Conservation (phyloP, 2,113 vertebrate species). For the Parus major region DNA sequence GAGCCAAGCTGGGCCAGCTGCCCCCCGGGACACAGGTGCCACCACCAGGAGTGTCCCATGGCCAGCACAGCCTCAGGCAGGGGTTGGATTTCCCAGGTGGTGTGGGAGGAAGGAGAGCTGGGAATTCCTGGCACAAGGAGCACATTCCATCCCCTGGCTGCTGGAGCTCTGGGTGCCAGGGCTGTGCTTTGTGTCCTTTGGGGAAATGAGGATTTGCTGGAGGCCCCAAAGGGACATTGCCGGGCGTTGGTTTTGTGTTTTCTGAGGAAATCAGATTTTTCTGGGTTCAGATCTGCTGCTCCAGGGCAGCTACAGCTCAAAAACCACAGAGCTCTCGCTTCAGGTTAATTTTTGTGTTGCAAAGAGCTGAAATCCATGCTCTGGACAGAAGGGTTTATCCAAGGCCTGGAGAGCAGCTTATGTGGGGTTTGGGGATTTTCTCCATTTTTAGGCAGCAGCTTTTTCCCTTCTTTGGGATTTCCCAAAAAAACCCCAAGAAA, state of each 20-base stretch:
- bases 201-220: background rate
- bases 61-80: no score
- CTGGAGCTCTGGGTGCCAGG: background rate
- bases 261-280: background rate
- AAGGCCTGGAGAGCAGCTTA: background rate
- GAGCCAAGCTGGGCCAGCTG: no score
- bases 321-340: background rate
- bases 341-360: background rate
- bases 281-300: background rate
- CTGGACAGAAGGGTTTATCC: background rate
- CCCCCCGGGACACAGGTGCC: no score
- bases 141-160: rapidly evolving
- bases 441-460: background rate
- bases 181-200: background rate
- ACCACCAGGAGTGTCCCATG: no score
- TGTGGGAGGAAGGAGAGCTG: rapidly evolving
- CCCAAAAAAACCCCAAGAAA: rapidly evolving
- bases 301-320: background rate
- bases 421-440: background rate
- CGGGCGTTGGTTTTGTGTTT: background rate
- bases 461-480: background rate
- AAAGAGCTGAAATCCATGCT: background rate
- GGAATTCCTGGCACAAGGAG: background rate
- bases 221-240: background rate
- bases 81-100: background rate